Conservation (phyloP, 2,888 invertebrate genomes). For the Drosophila sordidapex region DNA sequence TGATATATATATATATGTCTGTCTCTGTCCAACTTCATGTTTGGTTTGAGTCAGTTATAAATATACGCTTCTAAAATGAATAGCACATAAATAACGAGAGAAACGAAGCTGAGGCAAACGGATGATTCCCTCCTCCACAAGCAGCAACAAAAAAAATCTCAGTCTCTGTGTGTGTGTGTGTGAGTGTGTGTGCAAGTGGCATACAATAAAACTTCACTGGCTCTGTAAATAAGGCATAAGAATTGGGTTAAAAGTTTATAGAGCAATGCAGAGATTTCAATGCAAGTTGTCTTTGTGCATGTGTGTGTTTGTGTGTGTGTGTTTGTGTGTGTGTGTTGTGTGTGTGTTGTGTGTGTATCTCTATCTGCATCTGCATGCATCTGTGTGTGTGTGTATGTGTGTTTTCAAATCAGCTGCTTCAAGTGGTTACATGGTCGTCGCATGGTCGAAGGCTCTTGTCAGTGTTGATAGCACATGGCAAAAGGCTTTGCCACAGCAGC, state of each 20-base stretch:
- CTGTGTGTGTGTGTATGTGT: slow-evolving; percentile 25
- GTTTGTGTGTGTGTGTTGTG: background rate
- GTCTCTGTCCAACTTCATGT: background rate
- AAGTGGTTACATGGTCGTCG: slow-evolving; percentile 70
- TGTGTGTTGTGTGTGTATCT: background rate
- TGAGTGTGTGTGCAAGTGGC: slow-evolving; percentile 40
- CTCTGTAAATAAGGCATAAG: slow-evolving; percentile 81
- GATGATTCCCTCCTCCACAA: slow-evolving; percentile 32
- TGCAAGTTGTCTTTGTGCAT: slow-evolving; percentile 13
- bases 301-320: background rate
- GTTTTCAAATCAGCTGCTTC: slow-evolving; percentile 61
- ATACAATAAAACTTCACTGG: slow-evolving; percentile 67
- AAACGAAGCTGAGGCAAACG: slow-evolving; percentile 35
- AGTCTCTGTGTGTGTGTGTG: slow-evolving; percentile 3
- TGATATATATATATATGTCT: background rate
- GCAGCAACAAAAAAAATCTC: background rate
- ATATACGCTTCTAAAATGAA: slow-evolving; percentile 46
- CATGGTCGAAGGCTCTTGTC: slow-evolving; percentile 71
- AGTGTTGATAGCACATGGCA: slow-evolving; percentile 39
- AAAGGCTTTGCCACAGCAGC: slow-evolving; percentile 25
- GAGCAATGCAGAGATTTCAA: slow-evolving; percentile 77
- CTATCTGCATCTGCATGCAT: background rate
- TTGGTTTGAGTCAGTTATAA: slow-evolving; percentile 36
- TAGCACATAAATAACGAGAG: slow-evolving; percentile 57
- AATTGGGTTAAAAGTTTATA: slow-evolving; percentile 83